Evolutionary conservation across 2,888 invertebrate species (phyloP), one percentile per base, ranked within the genome.

Genomic region (Allacma fusca): DNA sequence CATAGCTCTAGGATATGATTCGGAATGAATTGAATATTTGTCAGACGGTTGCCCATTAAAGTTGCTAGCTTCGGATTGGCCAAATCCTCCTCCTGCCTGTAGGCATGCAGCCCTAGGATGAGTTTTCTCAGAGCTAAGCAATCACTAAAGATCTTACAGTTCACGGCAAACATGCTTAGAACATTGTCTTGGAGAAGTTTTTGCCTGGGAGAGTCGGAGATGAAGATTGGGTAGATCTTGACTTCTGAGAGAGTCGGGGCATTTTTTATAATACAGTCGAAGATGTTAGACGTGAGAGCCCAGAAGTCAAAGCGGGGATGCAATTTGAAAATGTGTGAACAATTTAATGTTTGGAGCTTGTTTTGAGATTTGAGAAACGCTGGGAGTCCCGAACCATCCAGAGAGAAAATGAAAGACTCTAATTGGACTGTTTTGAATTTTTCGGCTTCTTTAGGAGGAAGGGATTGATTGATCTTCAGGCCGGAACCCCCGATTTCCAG

Each of bases 11-110:
- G 21, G 1, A 74, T 7, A 62, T 74, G 62, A n/a, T 9, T 2
- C 2, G 74, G 74, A 21, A 74, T 74, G 23, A 57, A 43, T 4
- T 74, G 64, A n/a, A 74, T 21, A 43, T 74, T 74, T 26, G 26
- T 74, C 5, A 74, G 21, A 13, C 64, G 29, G 12, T 24, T 64
- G 1, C 74, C 74, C 64, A 40, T 29, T 13, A 74, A 23, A 29
- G 64, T 74, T 7, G 74, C 64, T 24, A 59, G 24, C 13, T 24
- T 23, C 1, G 62, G 40, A 24, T 26, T 29, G 12, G 64, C 40
- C 34, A 74, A n/a, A 19, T 74, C 74, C 13, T 64, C 40, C 24
- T 74, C 74, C 2, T 74, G 9, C 4, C 29, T 19, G 29, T 74
- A 74, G 16, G 74, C 62, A 29, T 59, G 44, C 5, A 74, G 64